Evolutionary conservation across 1,140 invertebrate genomes (phyloP).

Genomic region (Melanaphis sacchari): DNA sequence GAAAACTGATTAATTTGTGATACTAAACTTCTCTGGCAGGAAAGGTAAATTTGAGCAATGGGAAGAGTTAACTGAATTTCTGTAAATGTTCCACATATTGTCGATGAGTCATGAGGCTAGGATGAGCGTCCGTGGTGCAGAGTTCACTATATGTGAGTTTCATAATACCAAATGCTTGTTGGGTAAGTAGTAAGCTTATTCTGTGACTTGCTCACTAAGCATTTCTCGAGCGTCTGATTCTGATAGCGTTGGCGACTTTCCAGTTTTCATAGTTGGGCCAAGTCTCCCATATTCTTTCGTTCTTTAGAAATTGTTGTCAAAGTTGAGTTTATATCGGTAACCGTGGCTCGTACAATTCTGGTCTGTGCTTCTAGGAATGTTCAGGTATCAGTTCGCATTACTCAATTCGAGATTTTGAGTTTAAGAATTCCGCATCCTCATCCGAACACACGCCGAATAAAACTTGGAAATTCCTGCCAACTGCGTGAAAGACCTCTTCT

Average conservation of each 20-base stretch:
- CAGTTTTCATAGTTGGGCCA: too few relatives aligned
- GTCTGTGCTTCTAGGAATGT: too few relatives aligned
- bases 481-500: too few relatives aligned
- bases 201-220: background rate
- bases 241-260: background rate
- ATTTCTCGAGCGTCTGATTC: background rate
- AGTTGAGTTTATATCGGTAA: too few relatives aligned
- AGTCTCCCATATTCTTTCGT: too few relatives aligned
- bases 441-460: too few relatives aligned
- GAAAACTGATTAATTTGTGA: background rate
- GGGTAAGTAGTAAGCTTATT: background rate
- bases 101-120: background rate
- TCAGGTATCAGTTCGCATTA: too few relatives aligned
- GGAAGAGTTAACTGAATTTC: background rate
- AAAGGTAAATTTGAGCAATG: background rate
- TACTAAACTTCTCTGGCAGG: background rate
- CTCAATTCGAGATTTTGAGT: too few relatives aligned
- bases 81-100: background rate
- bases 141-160: background rate
- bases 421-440: too few relatives aligned
- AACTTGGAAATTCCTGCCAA: too few relatives aligned
- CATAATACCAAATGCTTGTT: background rate
- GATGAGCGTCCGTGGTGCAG: background rate
- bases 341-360: too few relatives aligned
- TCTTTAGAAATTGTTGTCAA: too few relatives aligned